Evolutionary conservation across 2,888 invertebrate genomes (phyloP), one percentile per base, ranked within the genome.

Genomic region (Orchesellides sinensis): DNA sequence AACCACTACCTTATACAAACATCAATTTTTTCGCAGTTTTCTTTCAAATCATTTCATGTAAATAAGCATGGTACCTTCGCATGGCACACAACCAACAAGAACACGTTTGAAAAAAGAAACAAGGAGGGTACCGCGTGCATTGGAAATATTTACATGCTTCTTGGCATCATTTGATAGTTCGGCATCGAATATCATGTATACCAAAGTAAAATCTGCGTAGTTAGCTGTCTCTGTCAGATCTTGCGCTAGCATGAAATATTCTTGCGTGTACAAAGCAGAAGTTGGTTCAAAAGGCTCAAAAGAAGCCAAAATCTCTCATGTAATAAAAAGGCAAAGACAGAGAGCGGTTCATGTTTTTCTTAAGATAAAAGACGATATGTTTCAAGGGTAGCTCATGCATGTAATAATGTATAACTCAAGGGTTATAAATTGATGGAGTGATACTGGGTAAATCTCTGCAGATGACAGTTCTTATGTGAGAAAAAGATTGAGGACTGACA

Each of bases 401-500:
- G 52, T 54, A 65, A 74, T 74, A 65, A 63, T 59, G 52, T 52
- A 74, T 63, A 61, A 59, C 72, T 49, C 17, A 5, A 63, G 61
- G 63, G n/a, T 21, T 45, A 52, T 52, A 54, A 65, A 74, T 65
- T 65, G 74, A 65, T 52, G 52, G 65, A 65, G 74, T 74, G 74
- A 65, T 74, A 65, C 52, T 29, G 27, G 25, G 49, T 25, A 54
- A 74, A 65, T 73, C 65, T 65, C 74, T 74, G 74, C 25, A 54
- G 40, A 65, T 54, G 74, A 74, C 74, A 74, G 52, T 52, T 63
- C 54, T 21, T 74, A 63, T 65, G 74, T 65, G 74, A 52, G 74
- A 74, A 74, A 65, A 74, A 74, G 74, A 74, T 74, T 35, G 74
- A 74, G 65, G 17, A n/a, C 63, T 65, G 65, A 65, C 52, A 74